phyloP scores from a whole-genome alignment of 2,888 invertebrate species.

The Flabesymbios commensalis region DNA sequence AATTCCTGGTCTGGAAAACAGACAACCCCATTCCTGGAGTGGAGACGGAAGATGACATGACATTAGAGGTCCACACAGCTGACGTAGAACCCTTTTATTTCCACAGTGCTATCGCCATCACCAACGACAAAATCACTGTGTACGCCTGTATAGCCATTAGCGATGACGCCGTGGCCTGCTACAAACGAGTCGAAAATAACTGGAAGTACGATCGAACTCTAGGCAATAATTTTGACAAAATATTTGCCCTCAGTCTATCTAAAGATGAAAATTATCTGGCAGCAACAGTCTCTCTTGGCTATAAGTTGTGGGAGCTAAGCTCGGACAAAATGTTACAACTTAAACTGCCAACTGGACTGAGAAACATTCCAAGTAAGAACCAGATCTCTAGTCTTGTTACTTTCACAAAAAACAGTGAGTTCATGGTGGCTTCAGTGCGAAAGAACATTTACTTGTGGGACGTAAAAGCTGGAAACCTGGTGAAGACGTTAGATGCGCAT shows the following conservation, averaged over 20 bases:
- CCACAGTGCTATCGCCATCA: conserved; percentile 53
- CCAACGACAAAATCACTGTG: conserved; percentile 40
- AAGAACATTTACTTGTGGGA: conserved; percentile 96
- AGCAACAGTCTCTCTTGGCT: conserved; percentile 66
- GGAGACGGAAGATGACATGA: conserved; percentile 50
- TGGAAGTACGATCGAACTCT: conserved; percentile 55
- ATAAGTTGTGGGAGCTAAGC: conserved; percentile 61
- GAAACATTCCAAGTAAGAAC: conserved; percentile 91
- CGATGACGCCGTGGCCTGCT: conserved; percentile 56
- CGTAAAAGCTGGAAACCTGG: conserved; percentile 71
- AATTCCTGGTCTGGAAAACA: conserved; percentile 33
- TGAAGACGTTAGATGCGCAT: conserved; percentile 93
- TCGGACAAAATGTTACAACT: conserved; percentile 48
- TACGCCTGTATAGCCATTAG: conserved; percentile 60
- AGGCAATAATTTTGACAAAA: conserved; percentile 50
- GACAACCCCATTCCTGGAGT: conserved; percentile 39
- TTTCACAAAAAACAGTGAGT: conserved; percentile 86
- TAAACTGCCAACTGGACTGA: conserved; percentile 69
- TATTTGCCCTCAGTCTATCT: conserved; percentile 73
- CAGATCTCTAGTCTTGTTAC: conserved; percentile 85
- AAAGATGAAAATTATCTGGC: conserved; percentile 79
- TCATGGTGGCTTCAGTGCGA: conserved; percentile 91
- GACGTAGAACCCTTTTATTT: conserved; percentile 54
- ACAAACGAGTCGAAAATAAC: conserved; percentile 37
- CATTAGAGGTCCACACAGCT: conserved; percentile 45